Conservation (phyloP, 2,888 invertebrate species). For the Luperina nickerlii region DNA sequence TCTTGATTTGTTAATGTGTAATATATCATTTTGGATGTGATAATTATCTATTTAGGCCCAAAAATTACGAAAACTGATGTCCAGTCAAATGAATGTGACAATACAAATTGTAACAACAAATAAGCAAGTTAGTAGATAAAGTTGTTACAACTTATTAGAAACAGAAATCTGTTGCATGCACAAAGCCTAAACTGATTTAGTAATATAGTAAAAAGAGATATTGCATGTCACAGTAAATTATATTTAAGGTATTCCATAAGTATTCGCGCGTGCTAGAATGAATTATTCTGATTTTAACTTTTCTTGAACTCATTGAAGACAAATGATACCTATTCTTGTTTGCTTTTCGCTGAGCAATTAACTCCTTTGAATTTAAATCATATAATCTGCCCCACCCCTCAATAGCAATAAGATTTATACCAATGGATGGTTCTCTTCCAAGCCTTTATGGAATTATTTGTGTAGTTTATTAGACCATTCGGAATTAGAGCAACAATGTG, state of each 20-base stretch:
- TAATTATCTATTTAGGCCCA: background rate
- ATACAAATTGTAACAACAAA: conserved; percentile 23
- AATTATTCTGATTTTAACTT: conserved; percentile 41
- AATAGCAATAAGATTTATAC: conserved; percentile 35
- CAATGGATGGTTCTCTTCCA: conserved; percentile 7
- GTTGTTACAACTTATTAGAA: conserved; percentile 28
- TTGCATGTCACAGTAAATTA: conserved; percentile 42
- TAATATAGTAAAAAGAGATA: conserved; percentile 7
- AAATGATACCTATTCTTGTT: conserved; percentile 3
- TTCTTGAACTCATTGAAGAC: conserved; percentile 18
- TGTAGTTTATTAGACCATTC: background rate
- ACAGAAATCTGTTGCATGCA: conserved; percentile 29
- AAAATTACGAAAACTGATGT: background rate
- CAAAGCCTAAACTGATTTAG: conserved; percentile 31
- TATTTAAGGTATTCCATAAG: conserved; percentile 31
- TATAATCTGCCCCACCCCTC: conserved; percentile 13
- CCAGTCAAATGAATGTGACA: conserved; percentile 27
- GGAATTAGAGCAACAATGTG: background rate
- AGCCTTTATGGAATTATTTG: background rate
- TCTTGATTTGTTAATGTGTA: background rate
- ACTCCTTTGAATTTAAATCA: conserved; percentile 40
- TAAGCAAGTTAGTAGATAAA: conserved; percentile 26
- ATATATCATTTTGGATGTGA: background rate
- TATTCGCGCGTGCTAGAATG: conserved; percentile 66
- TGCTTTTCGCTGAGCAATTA: conserved; percentile 73